Evolutionary conservation across 2,113 vertebrate genomes (phyloP), one percentile per base, ranked within the genome.

Genomic region (Nyctereutes procyonoides): DNA sequence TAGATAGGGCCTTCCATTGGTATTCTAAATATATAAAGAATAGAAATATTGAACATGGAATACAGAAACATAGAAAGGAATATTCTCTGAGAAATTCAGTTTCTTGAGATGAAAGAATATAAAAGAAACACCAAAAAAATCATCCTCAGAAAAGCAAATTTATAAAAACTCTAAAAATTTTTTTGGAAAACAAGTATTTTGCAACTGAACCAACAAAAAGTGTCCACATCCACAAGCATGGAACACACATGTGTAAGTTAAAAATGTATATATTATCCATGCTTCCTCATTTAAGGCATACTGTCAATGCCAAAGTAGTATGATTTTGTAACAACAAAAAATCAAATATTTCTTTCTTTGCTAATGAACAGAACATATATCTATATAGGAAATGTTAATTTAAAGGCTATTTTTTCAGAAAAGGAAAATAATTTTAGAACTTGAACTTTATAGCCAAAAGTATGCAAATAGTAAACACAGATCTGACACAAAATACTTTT

Each of bases 401-500:
- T 71, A 62, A 88, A 74, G 55, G 3, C 3, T 28, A 95, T 80
- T 74, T 93, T 95, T 4, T 93, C 53, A 87, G 3, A 95, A 82
- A 83, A 8, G 63, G 62, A 32, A 76, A 69, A 85, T 11, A 85
- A n/a, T 63, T 74, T 80, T 88, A 87, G 30, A 96, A 96, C 55
- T 94, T 1, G 56, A 80, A 35, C n/a, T 85, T 81, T 84, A 73
- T 24, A 93, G n/a, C 28, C 43, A 84, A 20, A 85, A 10, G 7
- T 92, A 83, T 17, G 74, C 0, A 82, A 81, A 85, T 81, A 84
- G 65, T 86, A 82, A 81, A 84, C 98, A 95, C 13, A 88, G 1
- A 22, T 48, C 12, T 77, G 92, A 85, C 71, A 2, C 19, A 92
- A 95, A 93, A 22, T 86, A 56, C 20, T 69, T 55, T 24, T 65